These are phyloP conservation scores for Parthenolecanium corni DNA, from an alignment of 2,888 invertebrate genomes.

Conservation along the genomic window DNA sequence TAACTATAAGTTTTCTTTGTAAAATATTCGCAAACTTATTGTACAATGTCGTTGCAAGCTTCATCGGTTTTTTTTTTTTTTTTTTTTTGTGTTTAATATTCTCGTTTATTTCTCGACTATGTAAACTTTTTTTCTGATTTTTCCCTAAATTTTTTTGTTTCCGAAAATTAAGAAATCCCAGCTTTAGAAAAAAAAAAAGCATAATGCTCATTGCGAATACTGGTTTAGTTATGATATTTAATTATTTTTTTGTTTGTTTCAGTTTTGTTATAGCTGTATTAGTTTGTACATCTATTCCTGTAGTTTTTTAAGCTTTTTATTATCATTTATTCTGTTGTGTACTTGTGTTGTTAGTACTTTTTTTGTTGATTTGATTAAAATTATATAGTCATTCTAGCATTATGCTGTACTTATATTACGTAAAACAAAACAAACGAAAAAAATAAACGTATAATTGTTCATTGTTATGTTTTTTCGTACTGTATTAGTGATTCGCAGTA, in stretches of 20 bases:
- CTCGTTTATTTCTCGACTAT: background rate
- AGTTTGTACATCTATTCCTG: constrained; percentile 25
- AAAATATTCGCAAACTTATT: too few relatives aligned
- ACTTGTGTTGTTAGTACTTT: constrained; percentile 27
- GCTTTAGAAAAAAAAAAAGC: constrained; percentile 17
- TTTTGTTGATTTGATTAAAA: constrained; percentile 27
- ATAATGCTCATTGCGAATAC: constrained; percentile 20
- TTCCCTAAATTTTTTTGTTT: constrained; percentile 4
- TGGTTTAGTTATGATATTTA: constrained; percentile 1
- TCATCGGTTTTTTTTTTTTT: too few relatives aligned
- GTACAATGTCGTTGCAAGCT: too few relatives aligned
- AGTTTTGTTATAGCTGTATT: constrained; percentile 15
- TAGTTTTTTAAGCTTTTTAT: constrained; percentile 17
- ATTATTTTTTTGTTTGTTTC: background rate
- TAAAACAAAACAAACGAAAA: constrained; percentile 10
- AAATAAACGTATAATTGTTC: constrained; percentile 26
- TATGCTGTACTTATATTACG: constrained; percentile 19
- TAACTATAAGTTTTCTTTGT: constrained; percentile 1
- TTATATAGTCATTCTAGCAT: constrained; percentile 28
- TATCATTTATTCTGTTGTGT: constrained; percentile 14
- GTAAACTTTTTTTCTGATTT: constrained; percentile 14
- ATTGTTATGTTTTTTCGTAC: background rate
- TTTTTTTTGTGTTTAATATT: background rate
- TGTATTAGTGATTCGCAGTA: too few relatives aligned
- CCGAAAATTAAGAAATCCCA: background rate